These are phyloP conservation scores for Ridgeia piscesae DNA, from an alignment of 1,140 invertebrate genomes.

Conservation along the genomic window DNA sequence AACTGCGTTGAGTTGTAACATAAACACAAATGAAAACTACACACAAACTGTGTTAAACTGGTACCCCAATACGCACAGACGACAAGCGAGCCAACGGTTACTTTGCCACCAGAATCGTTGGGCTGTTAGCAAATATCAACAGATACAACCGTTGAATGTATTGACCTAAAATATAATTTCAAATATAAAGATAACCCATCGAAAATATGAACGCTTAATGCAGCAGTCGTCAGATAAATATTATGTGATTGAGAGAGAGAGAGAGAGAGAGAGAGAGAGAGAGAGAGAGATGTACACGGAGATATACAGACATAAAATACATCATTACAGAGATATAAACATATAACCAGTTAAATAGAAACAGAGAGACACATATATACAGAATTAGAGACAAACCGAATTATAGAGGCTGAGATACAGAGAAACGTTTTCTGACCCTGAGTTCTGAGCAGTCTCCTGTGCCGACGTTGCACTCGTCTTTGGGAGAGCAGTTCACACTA, in stretches of 20 bases:
- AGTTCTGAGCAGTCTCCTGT: no score
- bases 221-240: no score
- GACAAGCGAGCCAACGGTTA: not conserved
- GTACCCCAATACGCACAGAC: not conserved
- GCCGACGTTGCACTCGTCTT: not conserved
- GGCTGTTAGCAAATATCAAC: no score
- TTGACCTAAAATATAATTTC: no score
- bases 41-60: not conserved
- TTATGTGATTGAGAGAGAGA: not conserved
- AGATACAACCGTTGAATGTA: no score
- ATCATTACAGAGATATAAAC: not conserved
- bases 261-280: not conserved
- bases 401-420: no score
- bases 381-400: not conserved
- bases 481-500: not conserved
- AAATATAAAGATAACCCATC: no score
- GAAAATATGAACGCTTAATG: no score
- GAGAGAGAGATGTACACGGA: no score
- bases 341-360: not conserved
- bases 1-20: not conserved
- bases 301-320: no score
- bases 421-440: no score
- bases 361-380: not conserved
- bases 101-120: not conserved
- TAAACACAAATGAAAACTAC: not conserved